phyloP scores from a whole-genome alignment of 2,888 invertebrate genomes.

The Sicus ferrugineus region DNA sequence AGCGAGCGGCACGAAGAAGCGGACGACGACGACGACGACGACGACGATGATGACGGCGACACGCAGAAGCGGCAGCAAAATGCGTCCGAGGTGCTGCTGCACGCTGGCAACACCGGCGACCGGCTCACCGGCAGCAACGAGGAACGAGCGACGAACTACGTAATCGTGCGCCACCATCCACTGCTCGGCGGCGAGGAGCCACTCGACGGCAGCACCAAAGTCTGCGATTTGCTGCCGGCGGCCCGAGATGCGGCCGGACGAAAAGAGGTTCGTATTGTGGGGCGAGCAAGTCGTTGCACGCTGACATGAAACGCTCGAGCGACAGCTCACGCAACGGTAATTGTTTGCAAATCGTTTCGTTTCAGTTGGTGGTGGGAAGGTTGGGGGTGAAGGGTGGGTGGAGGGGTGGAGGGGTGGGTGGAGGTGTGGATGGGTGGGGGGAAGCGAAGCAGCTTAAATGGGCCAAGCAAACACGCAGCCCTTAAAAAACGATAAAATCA shows the following conservation, averaged over 20 bases:
- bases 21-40: slow-evolving; percentile 76
- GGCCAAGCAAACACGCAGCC: background rate
- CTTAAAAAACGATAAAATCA: background rate
- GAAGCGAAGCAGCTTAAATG: background rate
- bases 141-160: slow-evolving; percentile 43
- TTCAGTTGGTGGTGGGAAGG: background rate
- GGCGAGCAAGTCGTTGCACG: slow-evolving; percentile 10
- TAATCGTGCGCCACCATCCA: slow-evolving; percentile 53
- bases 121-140: slow-evolving; percentile 54
- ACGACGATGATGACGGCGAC: slow-evolving; percentile 69
- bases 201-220: slow-evolving; percentile 54
- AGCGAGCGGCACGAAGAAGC: slow-evolving; percentile 64
- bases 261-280: slow-evolving; percentile 46
- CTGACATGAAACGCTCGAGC: slow-evolving; percentile 11
- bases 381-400: background rate
- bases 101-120: slow-evolving; percentile 70
- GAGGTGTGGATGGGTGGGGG: background rate
- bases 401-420: too few relatives aligned
- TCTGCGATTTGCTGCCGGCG: slow-evolving; percentile 51
- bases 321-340: slow-evolving; percentile 31
- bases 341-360: slow-evolving; percentile 17
- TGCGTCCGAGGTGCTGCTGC: background rate
- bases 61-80: background rate
- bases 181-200: slow-evolving; percentile 56
- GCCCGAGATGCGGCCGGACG: slow-evolving; percentile 42